Conservation (phyloP, 2,888 invertebrate species). For the Biston betularia region DNA sequence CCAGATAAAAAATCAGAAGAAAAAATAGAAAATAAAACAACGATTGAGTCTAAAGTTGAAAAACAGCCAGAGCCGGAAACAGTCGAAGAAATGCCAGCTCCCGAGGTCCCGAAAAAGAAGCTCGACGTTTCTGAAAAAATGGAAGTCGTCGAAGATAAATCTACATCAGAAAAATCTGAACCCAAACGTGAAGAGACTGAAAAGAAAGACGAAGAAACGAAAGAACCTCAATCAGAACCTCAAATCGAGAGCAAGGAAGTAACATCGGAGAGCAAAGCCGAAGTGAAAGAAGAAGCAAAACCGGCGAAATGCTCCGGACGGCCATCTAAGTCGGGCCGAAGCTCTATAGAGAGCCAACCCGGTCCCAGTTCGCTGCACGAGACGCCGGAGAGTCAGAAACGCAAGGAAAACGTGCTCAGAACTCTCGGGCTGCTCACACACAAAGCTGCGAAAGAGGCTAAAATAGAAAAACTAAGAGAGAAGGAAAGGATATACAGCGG, state of each 20-base stretch:
- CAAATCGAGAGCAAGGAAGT: constrained; percentile 32
- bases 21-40: constrained; percentile 39
- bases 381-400: constrained; percentile 88
- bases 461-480: constrained; percentile 84
- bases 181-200: constrained; percentile 38
- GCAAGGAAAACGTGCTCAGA: constrained; percentile 91
- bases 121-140: constrained; percentile 32
- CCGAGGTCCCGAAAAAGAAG: constrained; percentile 12
- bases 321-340: constrained; percentile 64
- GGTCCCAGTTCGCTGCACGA: constrained; percentile 78
- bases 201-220: constrained; percentile 29
- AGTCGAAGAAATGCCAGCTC: not conserved
- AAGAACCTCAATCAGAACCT: constrained; percentile 34
- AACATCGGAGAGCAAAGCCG: constrained; percentile 28
- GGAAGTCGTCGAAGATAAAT: constrained; percentile 40
- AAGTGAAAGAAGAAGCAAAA: constrained; percentile 47
- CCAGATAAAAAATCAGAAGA: constrained; percentile 39
- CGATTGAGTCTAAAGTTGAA: constrained; percentile 27
- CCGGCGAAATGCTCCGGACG: constrained; percentile 53
- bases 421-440: constrained; percentile 91
- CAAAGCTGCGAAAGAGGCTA: constrained; percentile 90
- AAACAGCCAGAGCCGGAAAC: not conserved
- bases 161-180: constrained; percentile 24
- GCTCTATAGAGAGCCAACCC: constrained; percentile 65
- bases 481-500: constrained; percentile 73